Base-by-base conservation (phyloP, 64 coral and sea anemone species). In the Porites australiensis region DNA sequence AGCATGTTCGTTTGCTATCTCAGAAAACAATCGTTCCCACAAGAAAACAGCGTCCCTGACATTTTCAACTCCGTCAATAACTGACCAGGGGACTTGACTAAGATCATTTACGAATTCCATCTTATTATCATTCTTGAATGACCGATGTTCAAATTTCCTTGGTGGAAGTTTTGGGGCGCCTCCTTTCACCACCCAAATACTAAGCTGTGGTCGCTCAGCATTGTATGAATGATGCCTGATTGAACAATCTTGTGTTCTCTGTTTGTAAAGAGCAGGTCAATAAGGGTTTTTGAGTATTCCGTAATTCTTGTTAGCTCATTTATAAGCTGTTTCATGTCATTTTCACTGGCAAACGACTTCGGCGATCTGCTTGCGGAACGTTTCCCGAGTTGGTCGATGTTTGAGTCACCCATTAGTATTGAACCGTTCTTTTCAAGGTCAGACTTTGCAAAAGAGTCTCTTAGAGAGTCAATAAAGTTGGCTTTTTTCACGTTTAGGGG, bases 261-360 rank as follows among this genome's bases (percentile, higher is more conserved):
- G 27, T 37, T 91, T 21, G 74, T 72, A 92, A 67, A 93, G 58
- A 91, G 74, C 9, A 93, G 72, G 47, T 93, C 82, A 75, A 93
- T 93, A 45, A 87, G 55, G 44, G 82, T 87, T 37, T 78, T 53
- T 52, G 87, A 89, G 53, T 55, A 37, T 37, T 37, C 27, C 27
- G 27, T 37, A 0, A 37, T 37, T 37, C 27, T 37, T 37, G 27
- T 37, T 37, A 0, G 27, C 1, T 37, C 27, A 37, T 0, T 37
- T 37, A 37, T 37, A 1, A 37, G 27, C 27, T 37, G 27, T 37
- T 37, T 37, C 27, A 37, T 37, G 27, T 37, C 27, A 37, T 37
- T 37, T 37, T 37, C 27, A 37, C 0, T 37, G 27, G 27, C 27
- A 37, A 37, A 37, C 27, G 27, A 0, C 27, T 37, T 37, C 27